A percentile compares a stretch with the other conserved stretches of the same genome.
Evolutionary conservation across 1,140 invertebrate genomes (phyloP).

Genomic region (Zaprionus lachaisei): DNA sequence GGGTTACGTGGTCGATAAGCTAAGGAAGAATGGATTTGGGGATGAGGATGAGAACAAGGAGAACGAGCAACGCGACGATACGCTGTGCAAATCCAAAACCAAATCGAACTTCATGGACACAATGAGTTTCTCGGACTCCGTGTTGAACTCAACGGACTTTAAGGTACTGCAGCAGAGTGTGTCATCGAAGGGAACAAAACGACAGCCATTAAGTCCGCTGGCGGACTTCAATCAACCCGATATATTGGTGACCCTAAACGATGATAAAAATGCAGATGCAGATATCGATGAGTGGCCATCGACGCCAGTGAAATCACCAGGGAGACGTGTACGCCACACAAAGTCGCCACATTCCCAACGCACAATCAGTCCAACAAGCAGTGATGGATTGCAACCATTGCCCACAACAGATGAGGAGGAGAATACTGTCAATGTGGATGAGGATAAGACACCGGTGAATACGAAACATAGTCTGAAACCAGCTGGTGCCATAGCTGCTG

Average conservation of each 20-base stretch:
- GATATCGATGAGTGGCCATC: slow-evolving; percentile 74
- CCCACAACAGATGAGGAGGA: slow-evolving; percentile 61
- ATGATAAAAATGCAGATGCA: slow-evolving; percentile 53
- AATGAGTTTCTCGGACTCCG: slow-evolving; percentile 76
- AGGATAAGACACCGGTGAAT: slow-evolving; percentile 67
- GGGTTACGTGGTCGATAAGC: slow-evolving; percentile 49
- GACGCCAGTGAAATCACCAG: slow-evolving; percentile 61
- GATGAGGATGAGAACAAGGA: slow-evolving; percentile 46
- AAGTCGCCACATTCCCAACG: slow-evolving; percentile 57
- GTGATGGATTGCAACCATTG: slow-evolving; percentile 60
- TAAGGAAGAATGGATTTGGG: slow-evolving; percentile 36
- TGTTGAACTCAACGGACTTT: slow-evolving; percentile 70
- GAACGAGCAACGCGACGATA: slow-evolving; percentile 59
- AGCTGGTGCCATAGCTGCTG: neutral
- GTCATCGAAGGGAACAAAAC: slow-evolving; percentile 14
- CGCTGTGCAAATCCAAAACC: slow-evolving; percentile 52
- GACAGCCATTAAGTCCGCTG: slow-evolving; percentile 73
- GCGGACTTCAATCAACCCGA: slow-evolving; percentile 46
- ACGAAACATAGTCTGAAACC: slow-evolving; percentile 37
- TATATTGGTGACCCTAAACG: slow-evolving; percentile 45
- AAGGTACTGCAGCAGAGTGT: slow-evolving; percentile 58
- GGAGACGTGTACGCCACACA: slow-evolving; percentile 47
- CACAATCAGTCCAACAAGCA: slow-evolving; percentile 54
- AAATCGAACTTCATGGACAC: slow-evolving; percentile 57
- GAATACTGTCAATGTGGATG: slow-evolving; percentile 38